Evolutionary conservation across 2,113 vertebrate species (phyloP), one percentile per base, ranked within the genome.

Genomic region (Heptranchias perlo): DNA sequence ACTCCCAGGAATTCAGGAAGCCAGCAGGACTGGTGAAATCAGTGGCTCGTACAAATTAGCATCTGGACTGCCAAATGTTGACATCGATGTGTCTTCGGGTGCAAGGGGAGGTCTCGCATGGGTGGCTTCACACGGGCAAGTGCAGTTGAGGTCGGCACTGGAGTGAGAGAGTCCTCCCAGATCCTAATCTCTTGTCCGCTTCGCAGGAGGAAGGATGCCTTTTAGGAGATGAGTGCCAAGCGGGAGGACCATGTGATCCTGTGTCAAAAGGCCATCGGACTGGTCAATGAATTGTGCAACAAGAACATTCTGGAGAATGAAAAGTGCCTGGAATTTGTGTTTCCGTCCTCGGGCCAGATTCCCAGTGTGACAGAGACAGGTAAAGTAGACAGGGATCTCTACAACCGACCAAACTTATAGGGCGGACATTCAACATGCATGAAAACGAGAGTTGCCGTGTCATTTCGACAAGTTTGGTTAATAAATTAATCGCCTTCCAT

Each of bases 331-430:
- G 97, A 97, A 2, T 97, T 98, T 96, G 96, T 97, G 73, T 97
- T 97, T 89, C 96, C 97, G 96, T 97, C 97, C 91, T 96, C 97
- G 0, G 97, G 97, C 96, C 97, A 97, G 96, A 97, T 96, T 96
- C 97, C 97, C 96, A 96, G 96, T 0, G 96, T 97, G 97, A 97
- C 97, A 11, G 96, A 98, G 96, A 97, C 97, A 98, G 97, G 97
- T 98, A 98, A 87, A 23, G 96, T 96, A 31, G 21, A 21, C 25
- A 52, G 31, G 18, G 23, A 4, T 28, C 47, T 8, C 52, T 28
- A 61, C 58, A 39, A 62, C 58, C 2, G 54, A n/a, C 31, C 87
- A 61, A 28, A 61, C 8, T 58, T 47, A 35, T 2, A 78, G 76
- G 76, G n/a, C n/a, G 82, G 82, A 1, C 21, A 47, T 10, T 87